A percentile compares a stretch with the other conserved stretches of the same genome.
phyloP scores from a whole-genome alignment of 64 coral and sea anemone species.

The Porites australiensis region DNA sequence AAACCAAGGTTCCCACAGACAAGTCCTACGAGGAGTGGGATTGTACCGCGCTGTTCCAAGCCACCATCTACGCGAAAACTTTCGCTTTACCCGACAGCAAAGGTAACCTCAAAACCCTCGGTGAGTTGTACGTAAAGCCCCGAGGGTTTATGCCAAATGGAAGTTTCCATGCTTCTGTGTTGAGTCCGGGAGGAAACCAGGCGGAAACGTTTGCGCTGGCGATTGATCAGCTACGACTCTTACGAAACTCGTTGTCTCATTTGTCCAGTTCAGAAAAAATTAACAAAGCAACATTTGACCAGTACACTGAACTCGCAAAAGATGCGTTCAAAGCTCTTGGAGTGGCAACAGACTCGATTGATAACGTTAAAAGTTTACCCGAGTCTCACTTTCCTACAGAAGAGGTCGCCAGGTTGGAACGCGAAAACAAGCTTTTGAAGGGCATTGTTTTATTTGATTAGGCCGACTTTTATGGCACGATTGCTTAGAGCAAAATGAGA shows the following conservation, averaged over 20 bases:
- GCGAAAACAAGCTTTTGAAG: too few species aligned
- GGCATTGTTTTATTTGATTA: neutral
- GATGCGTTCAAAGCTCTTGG: slow-evolving; percentile 2
- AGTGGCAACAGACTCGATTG: neutral
- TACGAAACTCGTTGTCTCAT: neutral
- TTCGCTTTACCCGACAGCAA: neutral
- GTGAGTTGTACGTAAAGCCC: neutral
- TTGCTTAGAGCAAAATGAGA: too few species aligned
- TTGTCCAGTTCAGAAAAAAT: neutral
- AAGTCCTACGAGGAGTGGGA: neutral
- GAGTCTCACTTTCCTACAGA: neutral
- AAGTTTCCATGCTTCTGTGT: neutral
- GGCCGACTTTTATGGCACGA: neutral
- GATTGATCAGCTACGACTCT: slow-evolving; percentile 5
- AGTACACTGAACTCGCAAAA: neutral
- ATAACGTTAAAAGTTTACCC: neutral
- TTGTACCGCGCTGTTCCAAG: neutral
- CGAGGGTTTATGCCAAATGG: neutral
- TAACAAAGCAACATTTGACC: neutral
- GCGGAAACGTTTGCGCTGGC: neutral
- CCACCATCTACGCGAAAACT: neutral
- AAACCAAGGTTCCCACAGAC: neutral
- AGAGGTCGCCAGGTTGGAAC: neutral
- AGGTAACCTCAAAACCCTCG: neutral
- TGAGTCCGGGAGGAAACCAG: neutral